Conservation (phyloP, 2,888 invertebrate species). For the Megastigmus dorsalis region DNA sequence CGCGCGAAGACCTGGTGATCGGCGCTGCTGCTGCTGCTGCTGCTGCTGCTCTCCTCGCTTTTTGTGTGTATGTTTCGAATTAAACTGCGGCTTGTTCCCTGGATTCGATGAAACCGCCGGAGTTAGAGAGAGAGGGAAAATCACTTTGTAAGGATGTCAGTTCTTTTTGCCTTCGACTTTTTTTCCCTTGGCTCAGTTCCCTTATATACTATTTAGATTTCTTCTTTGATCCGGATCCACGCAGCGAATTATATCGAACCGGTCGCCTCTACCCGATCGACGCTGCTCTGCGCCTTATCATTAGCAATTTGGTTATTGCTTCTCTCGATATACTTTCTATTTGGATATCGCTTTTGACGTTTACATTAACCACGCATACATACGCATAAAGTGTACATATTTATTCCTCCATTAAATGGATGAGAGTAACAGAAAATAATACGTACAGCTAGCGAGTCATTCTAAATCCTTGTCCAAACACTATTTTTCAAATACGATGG, state of each 20-base stretch:
- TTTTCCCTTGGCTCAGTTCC: slow-evolving; percentile 24
- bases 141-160: neutral
- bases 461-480: too few species aligned
- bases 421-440: too few species aligned
- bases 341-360: neutral
- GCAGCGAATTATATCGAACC: slow-evolving; percentile 25
- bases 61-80: slow-evolving; percentile 43
- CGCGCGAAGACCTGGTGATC: slow-evolving; percentile 6
- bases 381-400: too few species aligned
- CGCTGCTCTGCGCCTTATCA: slow-evolving; percentile 2
- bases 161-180: slow-evolving; percentile 2
- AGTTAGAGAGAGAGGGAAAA: neutral
- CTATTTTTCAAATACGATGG: too few species aligned
- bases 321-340: slow-evolving; percentile 22
- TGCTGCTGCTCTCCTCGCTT: neutral
- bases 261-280: slow-evolving; percentile 22
- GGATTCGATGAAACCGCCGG: neutral
- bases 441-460: too few species aligned
- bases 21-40: neutral
- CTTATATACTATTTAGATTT: slow-evolving; percentile 46
- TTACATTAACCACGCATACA: neutral
- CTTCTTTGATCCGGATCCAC: slow-evolving; percentile 38
- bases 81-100: slow-evolving; percentile 37
- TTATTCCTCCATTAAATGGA: too few species aligned
- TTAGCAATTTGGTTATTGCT: slow-evolving; percentile 36